phyloP scores from a whole-genome alignment of 2,888 invertebrate species.

The Salpingus planirostris region DNA sequence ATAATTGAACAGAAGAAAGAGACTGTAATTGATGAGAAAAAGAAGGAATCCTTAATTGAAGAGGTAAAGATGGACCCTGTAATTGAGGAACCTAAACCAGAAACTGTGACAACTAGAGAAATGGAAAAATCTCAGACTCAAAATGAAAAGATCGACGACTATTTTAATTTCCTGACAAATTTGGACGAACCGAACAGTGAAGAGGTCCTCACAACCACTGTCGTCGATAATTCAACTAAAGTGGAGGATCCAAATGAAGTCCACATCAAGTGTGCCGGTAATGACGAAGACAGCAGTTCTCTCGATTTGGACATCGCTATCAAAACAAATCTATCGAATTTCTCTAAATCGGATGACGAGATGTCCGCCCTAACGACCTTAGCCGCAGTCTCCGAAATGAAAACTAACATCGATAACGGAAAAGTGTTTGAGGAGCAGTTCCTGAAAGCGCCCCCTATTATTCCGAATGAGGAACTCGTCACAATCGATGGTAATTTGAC shows the following conservation, averaged over 20 bases:
- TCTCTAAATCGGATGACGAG: no score
- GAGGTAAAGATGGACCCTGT: no score
- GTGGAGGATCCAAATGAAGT: constrained; percentile 7
- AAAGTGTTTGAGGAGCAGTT: constrained; percentile 4
- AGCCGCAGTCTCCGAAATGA: constrained; percentile 12
- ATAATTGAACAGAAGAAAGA: no score
- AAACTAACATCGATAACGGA: constrained; percentile 3
- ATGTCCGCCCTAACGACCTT: constrained; percentile 18
- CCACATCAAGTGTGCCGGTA: constrained; percentile 14
- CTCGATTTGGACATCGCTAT: constrained; percentile 24
- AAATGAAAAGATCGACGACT: constrained; percentile 5
- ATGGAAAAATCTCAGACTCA: constrained; percentile 1
- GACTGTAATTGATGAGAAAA: no score
- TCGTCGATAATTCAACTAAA: constrained; percentile 3
- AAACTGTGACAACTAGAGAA: no score
- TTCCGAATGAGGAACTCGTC: constrained; percentile 29
- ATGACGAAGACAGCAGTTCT: constrained; percentile 10
- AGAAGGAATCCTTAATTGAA: no score
- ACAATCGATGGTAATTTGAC: constrained; percentile 52
- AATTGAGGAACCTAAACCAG: no score
- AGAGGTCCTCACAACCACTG: no score
- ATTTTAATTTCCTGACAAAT: constrained; percentile 9
- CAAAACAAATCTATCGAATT: constrained; percentile 27
- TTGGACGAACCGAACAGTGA: constrained; percentile 5
- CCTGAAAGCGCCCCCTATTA: constrained; percentile 2